A percentile compares a stretch with the other conserved stretches of the same genome.
Conservation (phyloP, 2,888 invertebrate genomes). For the Leucania comma region DNA sequence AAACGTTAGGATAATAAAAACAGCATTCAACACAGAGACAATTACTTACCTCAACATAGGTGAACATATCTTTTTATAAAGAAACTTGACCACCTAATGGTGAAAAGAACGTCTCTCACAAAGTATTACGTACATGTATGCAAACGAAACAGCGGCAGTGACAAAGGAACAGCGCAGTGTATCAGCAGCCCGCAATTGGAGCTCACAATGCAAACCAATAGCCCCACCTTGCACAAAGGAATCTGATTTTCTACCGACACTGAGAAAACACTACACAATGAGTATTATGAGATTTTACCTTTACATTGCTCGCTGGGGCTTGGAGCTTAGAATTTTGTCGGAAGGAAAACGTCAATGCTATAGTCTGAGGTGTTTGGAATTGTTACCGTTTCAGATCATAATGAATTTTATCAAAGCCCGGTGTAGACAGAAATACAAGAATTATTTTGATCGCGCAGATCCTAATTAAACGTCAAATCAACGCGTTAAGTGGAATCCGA, state of each 20-base stretch:
- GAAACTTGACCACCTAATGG: no score
- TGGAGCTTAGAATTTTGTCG: neutral
- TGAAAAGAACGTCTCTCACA: neutral
- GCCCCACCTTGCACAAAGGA: conserved; percentile 55
- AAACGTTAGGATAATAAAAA: neutral
- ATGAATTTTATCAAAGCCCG: conserved; percentile 9
- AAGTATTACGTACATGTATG: conserved; percentile 8
- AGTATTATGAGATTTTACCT: neutral
- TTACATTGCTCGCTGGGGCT: conserved; percentile 13
- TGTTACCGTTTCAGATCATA: neutral
- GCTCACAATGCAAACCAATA: conserved; percentile 52
- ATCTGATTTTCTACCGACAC: conserved; percentile 51
- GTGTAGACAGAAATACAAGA: conserved; percentile 41
- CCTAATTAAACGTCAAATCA: conserved; percentile 63
- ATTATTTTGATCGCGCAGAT: conserved; percentile 56
- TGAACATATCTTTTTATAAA: no score
- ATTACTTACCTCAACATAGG: no score
- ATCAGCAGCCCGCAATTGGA: conserved; percentile 29
- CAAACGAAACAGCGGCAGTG: conserved; percentile 4
- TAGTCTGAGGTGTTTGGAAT: neutral
- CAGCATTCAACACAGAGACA: no score
- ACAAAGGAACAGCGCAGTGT: conserved; percentile 38
- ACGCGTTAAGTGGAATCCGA: conserved; percentile 49
- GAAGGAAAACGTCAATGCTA: conserved; percentile 19
- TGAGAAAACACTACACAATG: neutral